phyloP scores from a whole-genome alignment of 2,888 invertebrate genomes.

The Hymenopus coronatus region DNA sequence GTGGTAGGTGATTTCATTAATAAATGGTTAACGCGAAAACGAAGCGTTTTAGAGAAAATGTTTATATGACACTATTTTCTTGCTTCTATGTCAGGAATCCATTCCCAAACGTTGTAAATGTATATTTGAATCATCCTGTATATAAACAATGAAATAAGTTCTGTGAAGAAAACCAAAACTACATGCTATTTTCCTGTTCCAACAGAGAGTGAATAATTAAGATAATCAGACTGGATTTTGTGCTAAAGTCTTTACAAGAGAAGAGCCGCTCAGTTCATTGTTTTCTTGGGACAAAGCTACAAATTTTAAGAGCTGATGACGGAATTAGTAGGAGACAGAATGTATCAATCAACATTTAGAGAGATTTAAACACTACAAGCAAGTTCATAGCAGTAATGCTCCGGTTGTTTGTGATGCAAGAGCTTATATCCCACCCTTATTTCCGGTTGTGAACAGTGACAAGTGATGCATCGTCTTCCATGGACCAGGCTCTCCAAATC shows the following conservation, averaged over 20 bases:
- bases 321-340: not conserved
- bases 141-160: no score
- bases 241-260: no score
- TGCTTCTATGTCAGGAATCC: no score
- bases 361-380: not conserved
- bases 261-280: not conserved
- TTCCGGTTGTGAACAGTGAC: not conserved
- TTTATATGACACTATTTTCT: no score
- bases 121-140: no score
- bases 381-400: not conserved
- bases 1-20: no score
- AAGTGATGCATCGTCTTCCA: not conserved
- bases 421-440: not conserved
- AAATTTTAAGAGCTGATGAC: not conserved
- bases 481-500: not conserved
- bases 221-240: no score
- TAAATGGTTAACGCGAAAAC: no score
- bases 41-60: no score
- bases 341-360: not conserved
- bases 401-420: not conserved
- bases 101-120: no score
- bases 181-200: not conserved
- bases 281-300: not conserved
- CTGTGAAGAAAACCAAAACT: no score
- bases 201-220: no score